Percentiles rank a stretch among this genome's conserved stretches.
Conservation (phyloP, 2,797 vertebrate species). For the Artibeus jamaicensis region DNA sequence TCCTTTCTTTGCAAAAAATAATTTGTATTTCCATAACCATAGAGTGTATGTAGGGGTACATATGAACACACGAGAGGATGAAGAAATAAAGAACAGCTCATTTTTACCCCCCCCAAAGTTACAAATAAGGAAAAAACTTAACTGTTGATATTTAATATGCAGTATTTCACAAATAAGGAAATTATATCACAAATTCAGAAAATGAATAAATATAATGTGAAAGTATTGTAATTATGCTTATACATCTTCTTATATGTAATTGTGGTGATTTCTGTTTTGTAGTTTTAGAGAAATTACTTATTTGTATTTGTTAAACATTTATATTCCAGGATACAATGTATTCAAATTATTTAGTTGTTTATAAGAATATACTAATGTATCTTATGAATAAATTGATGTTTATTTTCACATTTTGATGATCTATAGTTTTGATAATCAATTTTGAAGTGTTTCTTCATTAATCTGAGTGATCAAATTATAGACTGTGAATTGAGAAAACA, state of each 20-base stretch:
- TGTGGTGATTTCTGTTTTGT: not conserved
- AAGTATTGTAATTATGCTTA: not conserved
- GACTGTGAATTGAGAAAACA: not conserved
- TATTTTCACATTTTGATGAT: constrained; percentile 35
- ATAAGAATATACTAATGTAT: constrained; percentile 12
- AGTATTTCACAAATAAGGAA: no score
- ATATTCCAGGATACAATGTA: not conserved
- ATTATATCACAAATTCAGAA: not conserved
- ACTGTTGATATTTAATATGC: not conserved
- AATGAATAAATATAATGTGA: not conserved
- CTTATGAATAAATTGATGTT: constrained; percentile 10
- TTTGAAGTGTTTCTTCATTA: constrained; percentile 23
- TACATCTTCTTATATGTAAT: not conserved
- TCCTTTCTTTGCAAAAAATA: not conserved
- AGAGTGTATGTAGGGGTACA: not conserved
- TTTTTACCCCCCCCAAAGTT: not conserved
- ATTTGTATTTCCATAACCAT: not conserved
- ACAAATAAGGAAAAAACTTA: not conserved
- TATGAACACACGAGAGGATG: not conserved
- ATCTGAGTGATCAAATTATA: constrained; percentile 39
- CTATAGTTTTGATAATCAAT: constrained; percentile 26
- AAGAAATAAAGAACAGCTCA: not conserved
- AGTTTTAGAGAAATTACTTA: not conserved
- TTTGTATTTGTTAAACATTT: constrained; percentile 7
- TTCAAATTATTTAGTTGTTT: constrained; percentile 41